Evolutionary conservation across 2,113 vertebrate genomes (phyloP), one percentile per base, ranked within the genome.

Genomic region (Forbesichthys papilliferus): DNA sequence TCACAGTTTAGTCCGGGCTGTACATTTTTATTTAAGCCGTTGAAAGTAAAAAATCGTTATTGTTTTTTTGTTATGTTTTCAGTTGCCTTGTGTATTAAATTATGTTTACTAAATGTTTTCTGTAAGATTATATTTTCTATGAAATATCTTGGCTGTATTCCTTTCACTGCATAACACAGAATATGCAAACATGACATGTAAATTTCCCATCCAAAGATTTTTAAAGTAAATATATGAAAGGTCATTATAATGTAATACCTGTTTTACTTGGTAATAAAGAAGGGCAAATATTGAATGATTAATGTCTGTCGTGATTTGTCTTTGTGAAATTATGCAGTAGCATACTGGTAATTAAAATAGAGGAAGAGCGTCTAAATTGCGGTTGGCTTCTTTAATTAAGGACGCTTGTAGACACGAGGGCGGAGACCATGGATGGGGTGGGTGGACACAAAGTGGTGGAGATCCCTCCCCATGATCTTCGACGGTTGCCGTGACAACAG

Each of bases 111-210:
- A 70, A 52, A 83, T 72, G 61, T 83, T 91, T 80, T 86, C 93
- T 92, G 91, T 94, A 91, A 86, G 91, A 91, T 92, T 84, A 59
- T 80, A 85, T 68, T 77, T 84, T 87, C 55, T 73, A 86, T 71
- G 36, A 69, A 52, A 13, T 68, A 81, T 73, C 64, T 66, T 78
- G 74, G 80, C 79, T 88, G 76, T 80, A 61, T 81, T 80, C 72
- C 81, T 84, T 87, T 82, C 87, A 92, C 90, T 85, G 89, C 92
- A 90, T 88, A 86, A 78, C 89, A 91, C 93, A 86, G 80, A 95
- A 95, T 97, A 97, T 97, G 95, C 96, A 98, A 96, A 93, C 91
- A 92, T 88, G 91, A 92, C 89, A 80, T 90, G 89, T 88, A 90
- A 85, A 92, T 88, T 93, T 89, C 86, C 91, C 90, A 81, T 82